Base-by-base conservation (phyloP, 2,797 vertebrate genomes). In the Neostethus bicornis region DNA sequence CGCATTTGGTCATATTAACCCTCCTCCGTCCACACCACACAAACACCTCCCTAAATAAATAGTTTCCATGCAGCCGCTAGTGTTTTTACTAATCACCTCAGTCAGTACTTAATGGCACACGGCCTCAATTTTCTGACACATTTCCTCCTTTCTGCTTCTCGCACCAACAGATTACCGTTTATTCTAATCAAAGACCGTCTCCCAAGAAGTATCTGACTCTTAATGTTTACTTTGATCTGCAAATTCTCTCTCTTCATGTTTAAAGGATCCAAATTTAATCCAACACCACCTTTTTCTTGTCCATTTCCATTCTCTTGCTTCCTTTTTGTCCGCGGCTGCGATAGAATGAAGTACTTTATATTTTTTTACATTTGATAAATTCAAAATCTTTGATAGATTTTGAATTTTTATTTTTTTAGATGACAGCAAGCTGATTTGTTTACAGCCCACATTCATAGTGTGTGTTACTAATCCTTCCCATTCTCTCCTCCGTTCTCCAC, bases 401-500 rank as follows among this genome's bases (percentile, higher is more conserved):
- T 10, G 44, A n/a, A 21, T 25, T 29, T 26, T 50, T n/a, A n/a
- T n/a, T 29, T 38, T 50, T 45, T 20, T 38, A 10, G 19, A 14
- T 55, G 28, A 60, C 25, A 21, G 21, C 16, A n/a, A 53, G 39
- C 39, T 59, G n/a, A 45, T 38, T 39, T 39, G 43, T 46, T 37
- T 55, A 48, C 66, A 21, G 61, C 43, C 67, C 73, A 63, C 66
- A 10, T 50, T 74, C 76, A 72, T 66, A 58, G 53, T 74, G 8
- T 39, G 34, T 75, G 61, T 85, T 78, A 90, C 87, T 91, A 89
- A 90, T 63, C 77, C 71, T 89, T 79, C 80, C 79, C 86, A 70
- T 86, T 87, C 85, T 89, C 88, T 91, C 87, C 78, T 89, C 78
- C 88, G 80, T 85, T 91, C 83, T 91, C 88, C 89, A 83, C 83